A percentile compares a stretch with the other conserved stretches of the same genome.
These are phyloP conservation scores for Drosophila ustulata DNA, from an alignment of 2,888 invertebrate species.

Conservation along the genomic window DNA sequence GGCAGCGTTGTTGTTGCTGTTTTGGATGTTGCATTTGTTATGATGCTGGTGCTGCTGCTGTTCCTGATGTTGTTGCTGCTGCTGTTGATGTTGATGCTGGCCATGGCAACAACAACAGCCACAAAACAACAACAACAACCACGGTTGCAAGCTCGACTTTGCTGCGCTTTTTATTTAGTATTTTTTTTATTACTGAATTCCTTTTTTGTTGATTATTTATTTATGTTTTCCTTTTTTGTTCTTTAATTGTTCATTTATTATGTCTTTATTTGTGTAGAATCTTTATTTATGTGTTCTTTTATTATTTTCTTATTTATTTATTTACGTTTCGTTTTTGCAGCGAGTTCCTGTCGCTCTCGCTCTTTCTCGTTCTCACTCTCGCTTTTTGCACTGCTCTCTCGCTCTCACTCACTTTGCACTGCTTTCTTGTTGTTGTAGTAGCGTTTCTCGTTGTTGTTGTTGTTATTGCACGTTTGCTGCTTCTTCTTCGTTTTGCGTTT, in stretches of 20 bases:
- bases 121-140: constrained; percentile 17
- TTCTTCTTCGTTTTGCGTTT: not conserved
- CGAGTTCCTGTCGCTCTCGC: not conserved
- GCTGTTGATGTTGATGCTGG: constrained; percentile 40
- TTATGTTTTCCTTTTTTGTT: no score
- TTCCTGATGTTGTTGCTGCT: no score
- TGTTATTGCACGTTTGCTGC: constrained; percentile 12
- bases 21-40: constrained; percentile 37
- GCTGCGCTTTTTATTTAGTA: not conserved
- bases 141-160: constrained; percentile 7
- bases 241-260: not conserved
- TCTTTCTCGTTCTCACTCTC: not conserved
- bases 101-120: constrained; percentile 51
- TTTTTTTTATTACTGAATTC: no score
- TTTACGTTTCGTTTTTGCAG: constrained; percentile 1
- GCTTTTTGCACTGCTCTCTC: constrained; percentile 1
- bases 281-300: not conserved
- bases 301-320: not conserved
- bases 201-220: no score
- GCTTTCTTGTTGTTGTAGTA: constrained; percentile 8
- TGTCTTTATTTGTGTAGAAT: not conserved
- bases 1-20: constrained; percentile 27
- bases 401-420: constrained; percentile 9
- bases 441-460: constrained; percentile 6
- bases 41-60: constrained; percentile 40